Percentiles rank a stretch among this genome's conserved stretches.
phyloP scores from a whole-genome alignment of 2,888 invertebrate genomes.

The Hirtodrosophila histrioides region DNA sequence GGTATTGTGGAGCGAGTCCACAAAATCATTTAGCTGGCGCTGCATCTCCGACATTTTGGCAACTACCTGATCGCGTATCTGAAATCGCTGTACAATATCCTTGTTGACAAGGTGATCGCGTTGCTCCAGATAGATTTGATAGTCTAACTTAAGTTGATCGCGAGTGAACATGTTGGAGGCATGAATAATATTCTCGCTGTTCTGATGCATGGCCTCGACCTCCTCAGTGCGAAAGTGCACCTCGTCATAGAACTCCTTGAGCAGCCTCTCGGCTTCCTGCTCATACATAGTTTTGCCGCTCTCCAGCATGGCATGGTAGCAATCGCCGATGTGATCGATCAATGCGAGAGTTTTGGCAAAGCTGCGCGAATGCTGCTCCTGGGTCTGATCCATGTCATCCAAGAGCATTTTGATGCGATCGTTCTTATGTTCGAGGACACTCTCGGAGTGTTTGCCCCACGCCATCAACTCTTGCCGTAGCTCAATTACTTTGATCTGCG shows the following conservation, averaged over 20 bases:
- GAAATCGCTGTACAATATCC: conserved; percentile 75
- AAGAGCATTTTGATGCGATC: conserved; percentile 69
- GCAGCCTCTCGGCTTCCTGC: conserved; percentile 64
- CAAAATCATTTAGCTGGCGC: conserved; percentile 65
- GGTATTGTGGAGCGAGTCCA: conserved; percentile 60
- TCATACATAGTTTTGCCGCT: conserved; percentile 69
- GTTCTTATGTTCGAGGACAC: conserved; percentile 71
- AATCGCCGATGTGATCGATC: conserved; percentile 78
- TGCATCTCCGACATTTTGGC: conserved; percentile 74
- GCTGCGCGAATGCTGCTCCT: conserved; percentile 70
- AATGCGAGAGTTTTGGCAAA: conserved; percentile 69
- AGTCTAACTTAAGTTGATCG: conserved; percentile 65
- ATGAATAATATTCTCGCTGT: conserved; percentile 78
- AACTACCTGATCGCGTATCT: conserved; percentile 68
- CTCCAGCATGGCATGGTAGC: conserved; percentile 62
- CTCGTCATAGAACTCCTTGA: conserved; percentile 74
- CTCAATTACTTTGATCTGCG: conserved; percentile 73
- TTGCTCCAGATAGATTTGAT: conserved; percentile 67
- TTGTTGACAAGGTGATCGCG: conserved; percentile 71
- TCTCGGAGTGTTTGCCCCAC: conserved; percentile 63
- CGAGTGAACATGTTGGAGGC: conserved; percentile 68
- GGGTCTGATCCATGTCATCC: conserved; percentile 68
- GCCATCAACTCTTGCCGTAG: conserved; percentile 72
- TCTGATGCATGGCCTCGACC: conserved; percentile 51
- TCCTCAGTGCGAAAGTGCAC: conserved; percentile 51